Conservation (phyloP, 2,888 invertebrate genomes). For the Drosophila barbarae region DNA sequence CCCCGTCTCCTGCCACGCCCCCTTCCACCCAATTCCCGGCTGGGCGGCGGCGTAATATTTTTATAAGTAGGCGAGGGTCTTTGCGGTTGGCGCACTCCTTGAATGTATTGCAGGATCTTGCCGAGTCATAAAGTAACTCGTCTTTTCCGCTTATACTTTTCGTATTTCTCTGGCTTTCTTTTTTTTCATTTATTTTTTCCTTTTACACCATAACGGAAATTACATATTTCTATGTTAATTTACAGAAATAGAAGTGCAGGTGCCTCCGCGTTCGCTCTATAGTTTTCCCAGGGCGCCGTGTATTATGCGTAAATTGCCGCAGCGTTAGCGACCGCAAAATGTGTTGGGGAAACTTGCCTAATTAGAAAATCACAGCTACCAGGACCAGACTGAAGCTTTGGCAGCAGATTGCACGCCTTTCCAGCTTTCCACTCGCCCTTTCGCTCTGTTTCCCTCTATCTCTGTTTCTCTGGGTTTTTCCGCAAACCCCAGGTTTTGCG, state of each 20-base stretch:
- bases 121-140: slow-evolving; percentile 57
- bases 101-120: slow-evolving; percentile 50
- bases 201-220: slow-evolving; percentile 50
- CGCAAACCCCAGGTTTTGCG: slow-evolving; percentile 20
- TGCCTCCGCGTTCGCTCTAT: not conserved
- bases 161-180: slow-evolving; percentile 1
- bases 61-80: slow-evolving; percentile 44
- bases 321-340: slow-evolving; percentile 57
- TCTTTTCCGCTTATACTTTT: slow-evolving; percentile 49
- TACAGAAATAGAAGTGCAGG: slow-evolving; percentile 43
- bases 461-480: slow-evolving; percentile 5
- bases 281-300: slow-evolving; percentile 8
- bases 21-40: slow-evolving; percentile 15
- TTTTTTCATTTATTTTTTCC: slow-evolving; percentile 17
- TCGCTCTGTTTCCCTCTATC: not conserved
- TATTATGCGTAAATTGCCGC: slow-evolving; percentile 56
- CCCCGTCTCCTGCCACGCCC: slow-evolving; percentile 12
- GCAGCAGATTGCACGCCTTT: slow-evolving; percentile 39
- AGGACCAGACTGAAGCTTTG: slow-evolving; percentile 28
- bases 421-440: not conserved
- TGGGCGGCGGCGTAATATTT: slow-evolving; percentile 40
- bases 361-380: slow-evolving; percentile 68
- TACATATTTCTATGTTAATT: slow-evolving; percentile 65
- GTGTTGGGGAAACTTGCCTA: slow-evolving; percentile 54
- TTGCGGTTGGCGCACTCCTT: slow-evolving; percentile 40